Base-by-base conservation (phyloP, 1,140 invertebrate genomes). In the Paralvinella palmiformis region DNA sequence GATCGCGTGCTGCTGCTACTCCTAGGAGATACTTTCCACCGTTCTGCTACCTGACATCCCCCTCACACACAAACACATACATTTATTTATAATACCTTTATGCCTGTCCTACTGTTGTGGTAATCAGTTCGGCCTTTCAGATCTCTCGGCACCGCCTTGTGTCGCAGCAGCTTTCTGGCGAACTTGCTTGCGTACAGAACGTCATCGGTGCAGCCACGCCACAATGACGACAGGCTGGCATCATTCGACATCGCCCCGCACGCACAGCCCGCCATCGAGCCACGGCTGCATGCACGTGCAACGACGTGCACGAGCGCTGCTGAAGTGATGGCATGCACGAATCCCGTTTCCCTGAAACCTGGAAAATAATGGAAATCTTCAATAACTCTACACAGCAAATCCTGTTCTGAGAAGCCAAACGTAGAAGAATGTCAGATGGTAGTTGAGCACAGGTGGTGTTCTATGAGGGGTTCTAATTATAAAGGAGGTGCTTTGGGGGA, bases 101-200 rank as follows among this genome's bases (percentile, higher is more conserved):
- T 57, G 55, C 55, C 55, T 2, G 35, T 32, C 27, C 22, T 20
- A 33, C 55, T 57, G 4, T 57, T 57, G 27, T 57, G 55, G 33
- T 36, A 20, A n/a, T 57, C 55, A 20, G 33, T 32, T n/a, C 29
- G 27, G 6, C 27, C 55, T n/a, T 57, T 31, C 55, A 57, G 33
- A 27, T 57, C 55, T 13, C 27, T 31, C 1, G 27, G 20, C 33
- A 20, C 22, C 27, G 27, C 27, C 10, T 33, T 27, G 6, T 20
- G 35, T 3, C 55, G 55, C 36, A 96, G 89, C 79, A 97, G 96
- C 53, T 87, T 87, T 79, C 91, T 89, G 13, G 92, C 89, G 79
- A 96, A 96, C 80, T 90, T 92, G 84, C 96, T 95, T 52, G 92
- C 92, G 78, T 96, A 96, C 75, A 95, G 90, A 27, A 96, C 85